These are phyloP conservation scores for Leucosticte australis DNA, from an alignment of 2,113 vertebrate genomes.

Conservation along the genomic window DNA sequence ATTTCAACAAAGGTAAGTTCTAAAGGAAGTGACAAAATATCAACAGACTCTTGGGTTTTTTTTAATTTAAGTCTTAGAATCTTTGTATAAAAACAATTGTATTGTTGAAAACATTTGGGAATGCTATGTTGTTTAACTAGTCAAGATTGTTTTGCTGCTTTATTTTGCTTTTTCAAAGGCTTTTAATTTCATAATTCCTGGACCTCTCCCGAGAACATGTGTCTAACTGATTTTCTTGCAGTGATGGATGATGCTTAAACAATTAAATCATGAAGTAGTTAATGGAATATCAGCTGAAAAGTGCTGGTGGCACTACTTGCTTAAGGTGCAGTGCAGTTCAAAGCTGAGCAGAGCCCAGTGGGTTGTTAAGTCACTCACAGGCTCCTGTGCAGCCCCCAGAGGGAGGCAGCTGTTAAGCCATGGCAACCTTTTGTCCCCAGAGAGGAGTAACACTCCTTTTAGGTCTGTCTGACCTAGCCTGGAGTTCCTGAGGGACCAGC, in stretches of 20 bases:
- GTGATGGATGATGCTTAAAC: neutral
- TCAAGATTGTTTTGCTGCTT: neutral
- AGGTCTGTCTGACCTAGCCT: neutral
- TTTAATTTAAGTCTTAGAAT: neutral
- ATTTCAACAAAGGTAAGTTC: constrained; percentile 93
- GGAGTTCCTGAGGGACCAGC: neutral
- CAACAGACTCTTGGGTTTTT: accelerated
- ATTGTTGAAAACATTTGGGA: neutral
- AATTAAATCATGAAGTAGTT: neutral
- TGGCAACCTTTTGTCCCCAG: neutral
- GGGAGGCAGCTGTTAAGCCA: neutral
- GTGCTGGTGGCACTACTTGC: neutral
- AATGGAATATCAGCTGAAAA: neutral
- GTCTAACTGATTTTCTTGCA: neutral
- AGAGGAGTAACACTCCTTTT: neutral
- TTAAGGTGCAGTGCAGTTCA: neutral
- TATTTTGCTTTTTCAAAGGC: neutral
- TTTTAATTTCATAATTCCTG: neutral
- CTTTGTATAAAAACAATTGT: neutral
- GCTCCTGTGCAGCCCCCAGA: neutral
- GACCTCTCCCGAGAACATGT: neutral
- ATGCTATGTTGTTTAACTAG: neutral
- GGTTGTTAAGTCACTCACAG: neutral
- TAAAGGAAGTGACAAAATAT: neutral
- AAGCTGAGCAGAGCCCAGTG: neutral